Evolutionary conservation across 2,797 vertebrate species (phyloP).

Genomic region (Scomberomorus guttatus): DNA sequence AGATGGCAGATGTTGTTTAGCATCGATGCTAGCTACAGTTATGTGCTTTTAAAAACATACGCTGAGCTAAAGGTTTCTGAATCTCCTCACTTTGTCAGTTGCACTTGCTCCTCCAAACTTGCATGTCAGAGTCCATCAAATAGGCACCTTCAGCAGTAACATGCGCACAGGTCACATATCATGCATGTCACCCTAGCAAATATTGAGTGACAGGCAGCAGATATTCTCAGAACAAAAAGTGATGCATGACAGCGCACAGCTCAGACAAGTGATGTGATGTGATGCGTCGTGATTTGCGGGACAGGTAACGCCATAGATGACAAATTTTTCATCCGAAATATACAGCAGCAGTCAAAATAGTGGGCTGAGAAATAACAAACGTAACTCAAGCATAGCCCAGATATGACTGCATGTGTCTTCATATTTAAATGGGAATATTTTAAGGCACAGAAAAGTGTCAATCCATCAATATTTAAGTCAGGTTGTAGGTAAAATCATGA

Average conservation of each 20-base stretch:
- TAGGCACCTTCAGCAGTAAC: conserved; percentile 45
- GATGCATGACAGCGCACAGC: conserved; percentile 60
- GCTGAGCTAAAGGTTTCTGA: conserved; percentile 42
- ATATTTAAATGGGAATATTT: conserved; percentile 18
- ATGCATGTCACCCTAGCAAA: conserved; percentile 65
- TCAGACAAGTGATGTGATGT: conserved; percentile 61
- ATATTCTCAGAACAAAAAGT: conserved; percentile 61
- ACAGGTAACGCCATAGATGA: conserved; percentile 50
- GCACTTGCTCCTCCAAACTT: conserved; percentile 51
- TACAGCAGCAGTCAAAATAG: conserved; percentile 42
- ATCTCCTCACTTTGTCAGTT: conserved; percentile 53
- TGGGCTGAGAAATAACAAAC: conserved; percentile 23
- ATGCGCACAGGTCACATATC: conserved; percentile 65
- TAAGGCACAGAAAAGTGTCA: conserved; percentile 5
- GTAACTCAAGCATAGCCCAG: conserved; percentile 10
- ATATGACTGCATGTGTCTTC: conserved; percentile 22
- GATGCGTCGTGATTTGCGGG: conserved; percentile 56
- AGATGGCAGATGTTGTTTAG: conserved; percentile 15
- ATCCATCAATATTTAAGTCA: conserved; percentile 8
- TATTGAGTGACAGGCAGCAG: conserved; percentile 68
- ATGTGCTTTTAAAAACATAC: conserved; percentile 38
- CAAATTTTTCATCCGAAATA: conserved; percentile 49
- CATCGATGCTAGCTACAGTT: conserved; percentile 17
- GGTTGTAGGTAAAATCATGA: neutral
- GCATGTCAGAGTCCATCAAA: conserved; percentile 63